These are phyloP conservation scores for Agrilus cyanescens DNA, from an alignment of 2,888 invertebrate genomes.

Conservation along the genomic window DNA sequence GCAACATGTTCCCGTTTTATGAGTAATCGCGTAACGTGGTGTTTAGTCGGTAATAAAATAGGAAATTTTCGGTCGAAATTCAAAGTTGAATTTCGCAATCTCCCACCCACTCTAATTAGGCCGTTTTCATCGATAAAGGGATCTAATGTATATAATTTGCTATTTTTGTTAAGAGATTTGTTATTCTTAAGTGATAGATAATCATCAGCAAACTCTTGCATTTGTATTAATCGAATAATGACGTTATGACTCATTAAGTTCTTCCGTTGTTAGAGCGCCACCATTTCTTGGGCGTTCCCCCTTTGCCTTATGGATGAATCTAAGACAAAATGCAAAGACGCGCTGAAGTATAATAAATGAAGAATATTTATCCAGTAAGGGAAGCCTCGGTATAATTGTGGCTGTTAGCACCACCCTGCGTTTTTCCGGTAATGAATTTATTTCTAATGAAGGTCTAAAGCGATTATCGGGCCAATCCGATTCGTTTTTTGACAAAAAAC, in stretches of 20 bases:
- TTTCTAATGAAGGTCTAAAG: not conserved
- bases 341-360: conserved; percentile 1
- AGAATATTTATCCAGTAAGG: conserved; percentile 1
- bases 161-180: conserved; percentile 1
- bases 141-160: conserved; percentile 10
- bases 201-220: too few relatives aligned
- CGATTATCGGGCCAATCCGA: not conserved
- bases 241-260: not conserved
- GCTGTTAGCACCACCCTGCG: not conserved
- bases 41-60: conserved; percentile 11
- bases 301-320: not conserved
- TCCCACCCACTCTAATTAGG: conserved; percentile 13
- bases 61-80: conserved; percentile 15
- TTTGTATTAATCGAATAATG: too few relatives aligned
- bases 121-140: conserved; percentile 13
- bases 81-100: conserved; percentile 12
- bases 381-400: not conserved
- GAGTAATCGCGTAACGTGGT: conserved; percentile 12
- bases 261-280: not conserved
- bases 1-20: conserved; percentile 10
- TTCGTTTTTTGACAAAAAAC: not conserved
- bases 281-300: not conserved
- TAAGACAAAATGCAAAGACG: not conserved
- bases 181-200: too few relatives aligned
- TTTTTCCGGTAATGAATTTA: not conserved